Evolutionary conservation across 2,888 invertebrate species (phyloP).

Genomic region (Drosophila crucigera): DNA sequence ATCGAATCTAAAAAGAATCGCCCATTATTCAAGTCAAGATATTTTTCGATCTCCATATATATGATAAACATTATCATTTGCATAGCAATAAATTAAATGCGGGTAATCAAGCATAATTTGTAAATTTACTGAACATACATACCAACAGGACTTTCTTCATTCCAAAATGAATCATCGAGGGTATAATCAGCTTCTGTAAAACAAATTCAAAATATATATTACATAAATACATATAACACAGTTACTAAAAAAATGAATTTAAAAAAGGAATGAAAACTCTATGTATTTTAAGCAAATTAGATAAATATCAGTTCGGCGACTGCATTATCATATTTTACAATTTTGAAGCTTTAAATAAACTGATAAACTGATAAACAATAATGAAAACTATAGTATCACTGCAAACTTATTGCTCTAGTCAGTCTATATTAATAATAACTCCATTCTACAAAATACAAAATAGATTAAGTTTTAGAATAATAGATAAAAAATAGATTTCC

Average conservation of each 20-base stretch:
- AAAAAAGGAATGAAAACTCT: not conserved
- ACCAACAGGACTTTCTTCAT: conserved; percentile 96
- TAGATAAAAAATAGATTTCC: too few species aligned
- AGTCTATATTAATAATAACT: not conserved
- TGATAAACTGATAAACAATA: not conserved
- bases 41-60: not conserved
- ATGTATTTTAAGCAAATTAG: not conserved
- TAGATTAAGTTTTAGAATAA: not conserved
- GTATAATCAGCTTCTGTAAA: conserved; percentile 96
- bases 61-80: not conserved
- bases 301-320: not conserved
- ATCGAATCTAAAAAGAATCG: not conserved
- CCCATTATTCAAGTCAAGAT: not conserved
- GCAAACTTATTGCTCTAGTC: not conserved
- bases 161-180: conserved; percentile 96
- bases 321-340: not conserved
- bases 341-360: not conserved
- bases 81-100: not conserved
- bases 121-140: conserved; percentile 85
- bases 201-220: conserved; percentile 16
- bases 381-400: not conserved
- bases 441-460: not conserved
- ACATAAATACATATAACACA: not conserved
- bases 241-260: not conserved
- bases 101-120: not conserved